A percentile compares a stretch with the other conserved stretches of the same genome.
phyloP scores from a whole-genome alignment of 2,797 vertebrate genomes.

The Tinamus major region DNA sequence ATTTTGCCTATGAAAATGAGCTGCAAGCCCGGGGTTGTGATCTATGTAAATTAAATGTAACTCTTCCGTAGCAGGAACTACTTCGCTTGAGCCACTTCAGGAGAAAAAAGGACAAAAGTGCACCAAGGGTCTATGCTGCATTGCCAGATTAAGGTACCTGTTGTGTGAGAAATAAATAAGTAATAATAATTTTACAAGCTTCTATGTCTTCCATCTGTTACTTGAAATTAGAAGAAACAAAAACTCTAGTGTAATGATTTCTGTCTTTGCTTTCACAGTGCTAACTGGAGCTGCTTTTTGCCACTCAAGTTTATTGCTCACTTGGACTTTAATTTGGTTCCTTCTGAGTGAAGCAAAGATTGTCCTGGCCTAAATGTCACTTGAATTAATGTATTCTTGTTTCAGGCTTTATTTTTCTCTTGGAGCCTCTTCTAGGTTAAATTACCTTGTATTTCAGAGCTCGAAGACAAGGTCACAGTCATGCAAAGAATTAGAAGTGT shows the following conservation, averaged over 20 bases:
- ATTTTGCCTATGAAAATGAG: conserved; percentile 2
- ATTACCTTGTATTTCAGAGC: conserved; percentile 39
- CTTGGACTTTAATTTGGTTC: conserved; percentile 14
- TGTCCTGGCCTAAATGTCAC: conserved; percentile 38
- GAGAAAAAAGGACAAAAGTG: not conserved
- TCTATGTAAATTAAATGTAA: not conserved
- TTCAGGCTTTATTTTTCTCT: conserved; percentile 34
- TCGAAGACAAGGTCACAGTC: conserved; percentile 54
- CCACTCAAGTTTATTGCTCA: conserved; percentile 24
- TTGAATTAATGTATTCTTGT: conserved; percentile 44
- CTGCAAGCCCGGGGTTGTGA: not conserved
- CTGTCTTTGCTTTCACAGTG: not conserved
- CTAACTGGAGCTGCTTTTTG: conserved; percentile 26
- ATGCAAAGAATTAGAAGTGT: conserved; percentile 49
- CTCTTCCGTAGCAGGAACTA: not conserved
- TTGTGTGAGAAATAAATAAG: conserved; percentile 54
- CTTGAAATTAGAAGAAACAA: conserved; percentile 56
- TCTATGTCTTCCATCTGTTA: conserved; percentile 22
- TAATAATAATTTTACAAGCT: not conserved
- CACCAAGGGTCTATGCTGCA: not conserved
- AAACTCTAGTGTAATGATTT: conserved; percentile 31
- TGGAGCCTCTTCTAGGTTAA: conserved; percentile 50
- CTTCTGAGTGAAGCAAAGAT: conserved; percentile 31
- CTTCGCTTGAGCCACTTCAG: not conserved
- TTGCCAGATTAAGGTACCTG: not conserved